Evolutionary conservation across 2,888 invertebrate species (phyloP).

Genomic region (Chymomyza procnemis): DNA sequence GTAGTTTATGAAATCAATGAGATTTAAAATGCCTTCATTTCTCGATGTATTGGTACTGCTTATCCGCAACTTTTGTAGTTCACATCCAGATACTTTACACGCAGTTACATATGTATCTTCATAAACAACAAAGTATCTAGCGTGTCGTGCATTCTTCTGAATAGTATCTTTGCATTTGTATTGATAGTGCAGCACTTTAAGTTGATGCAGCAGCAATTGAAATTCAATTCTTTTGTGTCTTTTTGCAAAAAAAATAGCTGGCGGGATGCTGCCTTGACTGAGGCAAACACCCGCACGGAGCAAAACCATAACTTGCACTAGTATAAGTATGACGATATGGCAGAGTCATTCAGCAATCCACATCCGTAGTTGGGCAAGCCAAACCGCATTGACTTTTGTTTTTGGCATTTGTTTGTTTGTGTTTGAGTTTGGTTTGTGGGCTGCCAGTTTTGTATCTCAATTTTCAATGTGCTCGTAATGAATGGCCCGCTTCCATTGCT

Average conservation of each 20-base stretch:
- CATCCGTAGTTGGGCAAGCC: background rate
- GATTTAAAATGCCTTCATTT: background rate
- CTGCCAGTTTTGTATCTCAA: constrained; percentile 63
- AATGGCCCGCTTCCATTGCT: constrained; percentile 35
- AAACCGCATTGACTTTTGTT: constrained; percentile 1
- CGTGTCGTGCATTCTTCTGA: background rate
- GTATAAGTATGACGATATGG: constrained; percentile 35
- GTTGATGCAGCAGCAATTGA: constrained; percentile 55
- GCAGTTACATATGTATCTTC: background rate
- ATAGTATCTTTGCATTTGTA: background rate
- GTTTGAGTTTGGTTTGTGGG: constrained; percentile 12
- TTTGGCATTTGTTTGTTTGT: constrained; percentile 21
- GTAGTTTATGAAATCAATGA: background rate
- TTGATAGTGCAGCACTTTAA: background rate
- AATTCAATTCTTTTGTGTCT: constrained; percentile 45
- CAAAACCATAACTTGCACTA: constrained; percentile 43
- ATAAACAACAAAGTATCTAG: background rate
- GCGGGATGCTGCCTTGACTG: constrained; percentile 6
- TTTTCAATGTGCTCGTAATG: constrained; percentile 60
- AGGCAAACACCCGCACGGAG: constrained; percentile 12
- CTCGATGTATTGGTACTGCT: background rate
- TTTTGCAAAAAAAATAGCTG: background rate
- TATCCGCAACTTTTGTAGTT: background rate
- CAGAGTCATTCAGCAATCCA: constrained; percentile 6
- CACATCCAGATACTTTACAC: background rate